Evolutionary conservation across 2,888 invertebrate species (phyloP).

Genomic region (Agrotis puta): DNA sequence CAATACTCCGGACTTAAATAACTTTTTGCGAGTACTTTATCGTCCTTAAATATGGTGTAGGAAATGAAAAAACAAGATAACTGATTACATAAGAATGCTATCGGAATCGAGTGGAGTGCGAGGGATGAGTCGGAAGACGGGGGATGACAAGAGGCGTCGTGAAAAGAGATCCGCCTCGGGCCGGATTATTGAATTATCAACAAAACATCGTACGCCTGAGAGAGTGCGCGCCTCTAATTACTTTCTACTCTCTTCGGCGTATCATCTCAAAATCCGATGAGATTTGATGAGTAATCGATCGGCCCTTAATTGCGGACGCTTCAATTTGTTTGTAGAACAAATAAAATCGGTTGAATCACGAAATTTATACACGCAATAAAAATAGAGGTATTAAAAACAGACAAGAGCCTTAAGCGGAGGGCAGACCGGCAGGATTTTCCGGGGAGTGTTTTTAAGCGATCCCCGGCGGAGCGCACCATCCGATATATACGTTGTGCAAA

Average conservation of each 20-base stretch:
- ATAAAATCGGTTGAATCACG: conserved; percentile 68
- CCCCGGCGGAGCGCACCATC: conserved; percentile 77
- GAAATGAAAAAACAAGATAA: conserved; percentile 84
- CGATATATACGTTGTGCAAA: conserved; percentile 87
- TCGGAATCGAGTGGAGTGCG: conserved; percentile 72
- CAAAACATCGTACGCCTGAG: conserved; percentile 87
- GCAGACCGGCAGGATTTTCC: conserved; percentile 79
- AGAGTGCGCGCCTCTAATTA: conserved; percentile 86
- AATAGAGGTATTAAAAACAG: conserved; percentile 77
- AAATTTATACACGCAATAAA: conserved; percentile 75
- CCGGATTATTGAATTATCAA: conserved; percentile 89
- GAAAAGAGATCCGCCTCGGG: conserved; percentile 82
- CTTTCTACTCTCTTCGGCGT: conserved; percentile 81
- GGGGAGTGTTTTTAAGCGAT: conserved; percentile 86
- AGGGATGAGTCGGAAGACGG: conserved; percentile 55
- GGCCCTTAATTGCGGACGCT: conserved; percentile 74
- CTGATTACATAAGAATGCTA: conserved; percentile 83
- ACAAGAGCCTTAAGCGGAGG: conserved; percentile 71
- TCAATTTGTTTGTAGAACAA: conserved; percentile 73
- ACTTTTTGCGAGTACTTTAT: conserved; percentile 82
- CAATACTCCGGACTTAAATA: conserved; percentile 84
- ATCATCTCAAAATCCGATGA: conserved; percentile 82
- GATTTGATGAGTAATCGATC: conserved; percentile 83
- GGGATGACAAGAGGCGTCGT: conserved; percentile 72
- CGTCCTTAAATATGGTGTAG: conserved; percentile 80